These are phyloP conservation scores for Otolemur garnettii DNA, from an alignment of 2,113 vertebrate species.

Conservation along the genomic window DNA sequence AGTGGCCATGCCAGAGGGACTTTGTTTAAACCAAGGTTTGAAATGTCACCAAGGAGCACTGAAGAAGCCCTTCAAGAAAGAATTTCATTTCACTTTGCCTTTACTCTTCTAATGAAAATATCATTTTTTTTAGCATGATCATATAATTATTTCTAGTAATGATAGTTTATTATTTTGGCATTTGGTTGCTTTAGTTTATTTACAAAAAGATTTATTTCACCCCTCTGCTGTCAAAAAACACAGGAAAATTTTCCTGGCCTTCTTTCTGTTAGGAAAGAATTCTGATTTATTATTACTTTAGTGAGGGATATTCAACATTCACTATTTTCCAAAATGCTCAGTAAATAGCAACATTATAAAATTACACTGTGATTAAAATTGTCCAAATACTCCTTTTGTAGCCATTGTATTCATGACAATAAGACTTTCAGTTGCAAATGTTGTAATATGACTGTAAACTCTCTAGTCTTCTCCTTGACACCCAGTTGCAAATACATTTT, in stretches of 20 bases:
- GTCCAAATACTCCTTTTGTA: constrained; percentile 42
- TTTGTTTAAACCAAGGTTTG: constrained; percentile 32
- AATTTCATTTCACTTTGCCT: background rate
- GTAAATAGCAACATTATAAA: constrained; percentile 37
- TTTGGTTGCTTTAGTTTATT: constrained; percentile 45
- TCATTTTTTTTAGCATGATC: background rate
- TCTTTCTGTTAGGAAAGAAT: background rate
- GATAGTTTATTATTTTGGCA: background rate
- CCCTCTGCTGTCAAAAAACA: constrained; percentile 2
- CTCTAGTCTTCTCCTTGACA: constrained; percentile 21
- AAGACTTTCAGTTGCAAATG: background rate
- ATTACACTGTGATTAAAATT: constrained; percentile 30
- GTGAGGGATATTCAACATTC: background rate
- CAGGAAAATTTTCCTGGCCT: background rate
- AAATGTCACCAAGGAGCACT: background rate
- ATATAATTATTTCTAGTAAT: background rate
- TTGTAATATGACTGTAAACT: background rate
- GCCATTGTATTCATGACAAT: constrained; percentile 20
- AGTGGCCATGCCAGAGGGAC: constrained; percentile 46
- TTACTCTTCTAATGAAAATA: constrained; percentile 33
- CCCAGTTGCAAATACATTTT: constrained; percentile 19
- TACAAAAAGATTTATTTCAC: background rate
- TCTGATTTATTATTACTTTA: constrained; percentile 5
- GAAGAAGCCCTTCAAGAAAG: background rate
- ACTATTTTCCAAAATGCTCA: constrained; percentile 40